phyloP scores from a whole-genome alignment of 2,888 invertebrate species.

The Horisme vitalbata region DNA sequence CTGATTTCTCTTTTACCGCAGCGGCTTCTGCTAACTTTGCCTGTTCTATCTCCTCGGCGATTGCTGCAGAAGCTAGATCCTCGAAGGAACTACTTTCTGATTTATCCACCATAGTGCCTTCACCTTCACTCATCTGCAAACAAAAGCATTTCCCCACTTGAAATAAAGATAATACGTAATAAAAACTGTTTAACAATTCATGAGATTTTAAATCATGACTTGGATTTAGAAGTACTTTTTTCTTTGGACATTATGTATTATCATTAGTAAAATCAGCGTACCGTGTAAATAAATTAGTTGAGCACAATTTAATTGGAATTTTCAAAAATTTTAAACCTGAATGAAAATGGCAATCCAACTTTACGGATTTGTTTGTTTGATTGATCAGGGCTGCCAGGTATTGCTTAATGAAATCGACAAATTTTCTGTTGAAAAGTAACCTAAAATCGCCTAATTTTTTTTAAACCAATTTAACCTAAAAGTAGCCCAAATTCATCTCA shows the following conservation, averaged over 20 bases:
- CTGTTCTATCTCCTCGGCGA: slow-evolving; percentile 79
- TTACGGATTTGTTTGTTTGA: slow-evolving; percentile 43
- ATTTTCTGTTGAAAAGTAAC: no score
- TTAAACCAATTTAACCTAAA: no score
- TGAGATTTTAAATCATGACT: slow-evolving; percentile 2
- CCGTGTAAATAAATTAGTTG: slow-evolving; percentile 39
- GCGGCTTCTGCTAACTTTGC: slow-evolving; percentile 71
- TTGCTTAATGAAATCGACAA: no score
- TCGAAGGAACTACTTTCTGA: slow-evolving; percentile 87
- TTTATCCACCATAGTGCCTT: slow-evolving; percentile 77
- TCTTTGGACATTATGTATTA: slow-evolving; percentile 4
- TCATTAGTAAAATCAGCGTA: slow-evolving; percentile 33
- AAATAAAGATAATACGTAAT: slow-evolving; percentile 53
- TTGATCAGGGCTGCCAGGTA: no score
- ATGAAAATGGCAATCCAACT: slow-evolving; percentile 65
- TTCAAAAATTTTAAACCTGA: slow-evolving; percentile 38
- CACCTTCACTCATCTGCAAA: slow-evolving; percentile 76
- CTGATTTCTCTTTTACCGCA: slow-evolving; percentile 57
- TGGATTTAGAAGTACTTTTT: slow-evolving; percentile 20
- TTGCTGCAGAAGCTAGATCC: slow-evolving; percentile 82
- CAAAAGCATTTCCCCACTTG: slow-evolving; percentile 46
- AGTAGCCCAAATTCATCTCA: no score
- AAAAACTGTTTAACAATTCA: slow-evolving; percentile 42
- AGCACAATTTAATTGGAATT: slow-evolving; percentile 27
- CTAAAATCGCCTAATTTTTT: no score